phyloP scores from a whole-genome alignment of 2,888 invertebrate species.

The Willowsia nigromaculata region DNA sequence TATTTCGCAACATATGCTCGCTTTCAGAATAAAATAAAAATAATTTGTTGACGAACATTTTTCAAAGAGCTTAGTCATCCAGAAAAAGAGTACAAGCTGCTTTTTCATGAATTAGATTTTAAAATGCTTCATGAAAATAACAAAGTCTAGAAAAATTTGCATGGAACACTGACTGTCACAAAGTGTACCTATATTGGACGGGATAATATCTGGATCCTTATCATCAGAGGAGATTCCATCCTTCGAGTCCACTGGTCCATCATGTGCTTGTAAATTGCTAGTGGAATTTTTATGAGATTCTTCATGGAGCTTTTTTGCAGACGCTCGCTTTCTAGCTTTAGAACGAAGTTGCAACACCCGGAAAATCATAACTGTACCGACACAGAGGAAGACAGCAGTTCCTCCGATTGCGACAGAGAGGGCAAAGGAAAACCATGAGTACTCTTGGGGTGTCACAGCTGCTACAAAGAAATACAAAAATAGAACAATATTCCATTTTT shows the following conservation, averaged over 20 bases:
- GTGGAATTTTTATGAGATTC: slow-evolving; percentile 73
- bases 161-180: too few relatives aligned
- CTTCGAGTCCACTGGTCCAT: slow-evolving; percentile 76
- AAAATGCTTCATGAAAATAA: too few relatives aligned
- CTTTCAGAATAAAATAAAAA: neutral
- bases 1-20: neutral
- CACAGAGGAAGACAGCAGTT: slow-evolving; percentile 77
- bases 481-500: too few relatives aligned
- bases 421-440: slow-evolving; percentile 78
- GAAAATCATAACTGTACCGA: slow-evolving; percentile 77
- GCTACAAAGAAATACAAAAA: slow-evolving; percentile 7
- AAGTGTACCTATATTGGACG: slow-evolving; percentile 85
- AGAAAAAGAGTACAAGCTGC: too few relatives aligned
- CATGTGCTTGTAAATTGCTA: slow-evolving; percentile 71
- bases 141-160: too few relatives aligned
- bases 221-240: slow-evolving; percentile 81
- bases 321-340: slow-evolving; percentile 75
- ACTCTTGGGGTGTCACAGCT: slow-evolving; percentile 77
- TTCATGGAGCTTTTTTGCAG: slow-evolving; percentile 73
- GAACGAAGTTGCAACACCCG: slow-evolving; percentile 76
- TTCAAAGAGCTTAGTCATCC: neutral
- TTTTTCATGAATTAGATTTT: too few relatives aligned
- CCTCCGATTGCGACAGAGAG: slow-evolving; percentile 78
- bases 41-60: neutral
- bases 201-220: slow-evolving; percentile 88